These are phyloP conservation scores for Tokudaia tokunoshimensis DNA, from an alignment of 2,797 vertebrate species.

Conservation along the genomic window DNA sequence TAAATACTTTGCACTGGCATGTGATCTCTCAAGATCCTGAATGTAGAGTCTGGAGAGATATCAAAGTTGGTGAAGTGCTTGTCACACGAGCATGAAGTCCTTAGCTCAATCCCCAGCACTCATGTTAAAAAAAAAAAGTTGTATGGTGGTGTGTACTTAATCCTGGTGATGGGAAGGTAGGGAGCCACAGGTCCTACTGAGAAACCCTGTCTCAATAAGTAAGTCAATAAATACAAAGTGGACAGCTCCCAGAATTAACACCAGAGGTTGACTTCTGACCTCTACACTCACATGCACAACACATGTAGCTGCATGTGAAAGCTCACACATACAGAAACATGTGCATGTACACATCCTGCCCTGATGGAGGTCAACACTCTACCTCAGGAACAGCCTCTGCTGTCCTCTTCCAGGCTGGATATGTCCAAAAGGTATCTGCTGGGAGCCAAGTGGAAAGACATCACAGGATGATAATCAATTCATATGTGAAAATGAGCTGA, in stretches of 20 bases:
- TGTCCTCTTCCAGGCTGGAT: not conserved
- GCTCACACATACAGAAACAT: not conserved
- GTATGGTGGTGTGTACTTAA: not conserved
- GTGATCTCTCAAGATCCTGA: conserved; percentile 4
- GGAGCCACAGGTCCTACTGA: not conserved
- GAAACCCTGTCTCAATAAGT: not conserved
- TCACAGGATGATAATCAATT: conserved; percentile 75
- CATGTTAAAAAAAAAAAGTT: not conserved
- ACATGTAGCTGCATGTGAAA: not conserved
- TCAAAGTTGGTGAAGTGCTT: not conserved
- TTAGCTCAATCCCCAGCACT: not conserved
- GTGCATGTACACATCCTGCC: not conserved
- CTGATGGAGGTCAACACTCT: rapidly evolving
- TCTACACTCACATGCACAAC: not conserved
- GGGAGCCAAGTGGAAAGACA: conserved; percentile 41
- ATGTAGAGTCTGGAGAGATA: not conserved
- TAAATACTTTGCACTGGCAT: conserved; percentile 10
- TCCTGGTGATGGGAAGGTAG: not conserved
- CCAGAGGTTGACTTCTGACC: not conserved
- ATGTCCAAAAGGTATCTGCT: conserved; percentile 21
- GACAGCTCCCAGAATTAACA: not conserved
- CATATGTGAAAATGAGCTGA: conserved; percentile 79
- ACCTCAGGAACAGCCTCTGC: not conserved
- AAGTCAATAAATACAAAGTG: not conserved
- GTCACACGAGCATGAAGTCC: not conserved